phyloP scores from a whole-genome alignment of 2,113 vertebrate species.

The Panurus biarmicus region DNA sequence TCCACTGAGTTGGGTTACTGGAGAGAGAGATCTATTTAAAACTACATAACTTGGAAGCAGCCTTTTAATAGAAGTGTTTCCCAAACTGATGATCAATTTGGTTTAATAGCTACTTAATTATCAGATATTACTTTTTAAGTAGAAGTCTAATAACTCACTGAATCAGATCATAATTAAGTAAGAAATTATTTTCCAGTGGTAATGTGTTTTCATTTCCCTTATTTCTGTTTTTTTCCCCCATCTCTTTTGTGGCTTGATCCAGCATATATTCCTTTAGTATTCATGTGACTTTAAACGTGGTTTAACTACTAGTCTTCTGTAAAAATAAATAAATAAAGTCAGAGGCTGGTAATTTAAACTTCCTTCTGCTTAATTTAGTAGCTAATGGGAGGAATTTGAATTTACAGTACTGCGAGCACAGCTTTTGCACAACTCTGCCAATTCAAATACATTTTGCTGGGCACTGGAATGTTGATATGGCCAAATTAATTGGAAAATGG shows the following conservation, averaged over 20 bases:
- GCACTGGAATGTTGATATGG: not conserved
- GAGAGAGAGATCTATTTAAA: not conserved
- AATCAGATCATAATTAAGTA: not conserved
- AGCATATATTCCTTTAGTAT: not conserved
- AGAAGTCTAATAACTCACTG: not conserved
- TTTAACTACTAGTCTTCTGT: not conserved
- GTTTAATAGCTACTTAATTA: conserved; percentile 4
- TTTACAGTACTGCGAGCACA: not conserved
- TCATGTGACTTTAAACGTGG: not conserved
- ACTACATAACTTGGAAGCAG: not conserved
- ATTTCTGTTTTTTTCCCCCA: not conserved
- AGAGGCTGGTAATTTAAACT: conserved; percentile 6
- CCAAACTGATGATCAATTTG: not conserved
- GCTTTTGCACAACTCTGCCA: not conserved
- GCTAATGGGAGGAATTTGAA: not conserved
- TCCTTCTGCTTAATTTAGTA: not conserved
- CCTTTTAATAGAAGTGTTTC: not conserved
- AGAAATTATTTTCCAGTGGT: not conserved
- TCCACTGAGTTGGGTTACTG: not conserved
- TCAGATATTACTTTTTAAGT: not conserved
- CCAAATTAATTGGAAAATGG: conserved; percentile 36
- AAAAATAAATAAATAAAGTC: conserved; percentile 28
- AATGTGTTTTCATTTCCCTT: not conserved
- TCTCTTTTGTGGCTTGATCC: not conserved
- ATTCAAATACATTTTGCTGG: not conserved